Conservation (phyloP, 2,113 vertebrate species). For the Albula goreensis region DNA sequence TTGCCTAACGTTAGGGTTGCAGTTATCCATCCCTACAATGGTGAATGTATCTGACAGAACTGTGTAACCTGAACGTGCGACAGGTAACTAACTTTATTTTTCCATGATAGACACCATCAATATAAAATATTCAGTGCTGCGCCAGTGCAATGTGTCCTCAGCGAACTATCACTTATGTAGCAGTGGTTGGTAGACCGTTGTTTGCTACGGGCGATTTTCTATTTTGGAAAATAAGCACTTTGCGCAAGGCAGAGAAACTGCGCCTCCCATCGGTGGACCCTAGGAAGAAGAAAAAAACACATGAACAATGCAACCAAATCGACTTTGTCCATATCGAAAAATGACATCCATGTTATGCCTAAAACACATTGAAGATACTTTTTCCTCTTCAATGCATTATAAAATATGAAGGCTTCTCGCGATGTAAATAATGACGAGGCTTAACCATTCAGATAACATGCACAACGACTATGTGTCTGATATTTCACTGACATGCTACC, state of each 20-base stretch:
- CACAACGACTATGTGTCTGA: not conserved
- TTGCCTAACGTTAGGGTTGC: too few relatives aligned
- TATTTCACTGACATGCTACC: not conserved
- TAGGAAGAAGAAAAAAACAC: not conserved
- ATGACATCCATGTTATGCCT: not conserved
- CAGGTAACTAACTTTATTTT: too few relatives aligned
- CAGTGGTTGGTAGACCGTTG: too few relatives aligned
- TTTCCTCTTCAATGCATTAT: not conserved
- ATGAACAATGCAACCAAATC: not conserved
- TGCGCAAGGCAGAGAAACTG: not conserved
- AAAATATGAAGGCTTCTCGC: not conserved
- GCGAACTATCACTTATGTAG: too few relatives aligned
- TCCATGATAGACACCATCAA: too few relatives aligned
- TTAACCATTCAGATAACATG: not conserved
- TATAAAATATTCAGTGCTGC: too few relatives aligned
- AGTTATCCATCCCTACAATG: too few relatives aligned
- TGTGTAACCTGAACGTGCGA: too few relatives aligned
- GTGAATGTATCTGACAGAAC: too few relatives aligned
- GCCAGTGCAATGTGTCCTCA: too few relatives aligned
- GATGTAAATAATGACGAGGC: not conserved
- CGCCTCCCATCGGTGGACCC: not conserved
- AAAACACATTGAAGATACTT: not conserved
- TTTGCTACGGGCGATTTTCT: too few relatives aligned
- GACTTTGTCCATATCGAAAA: not conserved
- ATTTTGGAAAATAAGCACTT: too few relatives aligned